These are phyloP conservation scores for Thamnaconus septentrionalis DNA, from an alignment of 2,113 vertebrate species.

Conservation along the genomic window DNA sequence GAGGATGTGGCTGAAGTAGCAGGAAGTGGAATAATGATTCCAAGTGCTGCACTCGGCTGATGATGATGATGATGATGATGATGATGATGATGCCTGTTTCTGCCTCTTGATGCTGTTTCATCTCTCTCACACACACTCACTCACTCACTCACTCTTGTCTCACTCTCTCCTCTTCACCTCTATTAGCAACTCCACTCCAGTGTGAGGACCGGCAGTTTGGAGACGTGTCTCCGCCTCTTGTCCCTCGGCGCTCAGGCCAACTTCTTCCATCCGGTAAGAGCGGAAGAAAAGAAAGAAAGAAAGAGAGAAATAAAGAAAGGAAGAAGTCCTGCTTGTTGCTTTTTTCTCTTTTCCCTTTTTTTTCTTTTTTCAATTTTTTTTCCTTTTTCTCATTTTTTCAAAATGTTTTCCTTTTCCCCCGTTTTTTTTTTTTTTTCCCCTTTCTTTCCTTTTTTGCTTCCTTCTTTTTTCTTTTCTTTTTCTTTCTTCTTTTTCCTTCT, in stretches of 20 bases:
- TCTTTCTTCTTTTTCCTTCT: too few species aligned
- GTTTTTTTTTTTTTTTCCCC: too few species aligned
- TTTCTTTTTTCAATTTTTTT: too few species aligned
- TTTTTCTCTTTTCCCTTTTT: background rate
- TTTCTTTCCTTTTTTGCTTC: too few species aligned
- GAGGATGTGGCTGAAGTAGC: background rate
- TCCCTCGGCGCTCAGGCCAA: slow-evolving; percentile 97
- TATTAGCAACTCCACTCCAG: slow-evolving; percentile 96
- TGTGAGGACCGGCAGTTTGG: slow-evolving; percentile 94
- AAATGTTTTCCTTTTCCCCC: too few species aligned
- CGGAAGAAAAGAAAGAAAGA: background rate
- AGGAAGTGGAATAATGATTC: background rate
- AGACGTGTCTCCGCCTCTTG: slow-evolving; percentile 94
- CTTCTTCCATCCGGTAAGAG: slow-evolving; percentile 94
- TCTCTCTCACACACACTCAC: background rate
- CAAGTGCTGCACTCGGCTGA: too few species aligned
- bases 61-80: slow-evolving; percentile 33
- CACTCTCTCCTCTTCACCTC: slow-evolving; percentile 3
- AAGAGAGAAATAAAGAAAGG: too few species aligned
- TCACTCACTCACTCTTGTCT: slow-evolving; percentile 3
- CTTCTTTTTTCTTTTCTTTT: too few species aligned
- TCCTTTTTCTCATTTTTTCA: too few species aligned
- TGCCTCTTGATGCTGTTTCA: slow-evolving; percentile 24
- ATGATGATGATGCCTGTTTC: slow-evolving; percentile 30
- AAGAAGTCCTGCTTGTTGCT: too few species aligned